Percentiles rank a stretch among this genome's conserved stretches.
Evolutionary conservation across 2,888 invertebrate species (phyloP).

Genomic region (Diplazon laetatorius): DNA sequence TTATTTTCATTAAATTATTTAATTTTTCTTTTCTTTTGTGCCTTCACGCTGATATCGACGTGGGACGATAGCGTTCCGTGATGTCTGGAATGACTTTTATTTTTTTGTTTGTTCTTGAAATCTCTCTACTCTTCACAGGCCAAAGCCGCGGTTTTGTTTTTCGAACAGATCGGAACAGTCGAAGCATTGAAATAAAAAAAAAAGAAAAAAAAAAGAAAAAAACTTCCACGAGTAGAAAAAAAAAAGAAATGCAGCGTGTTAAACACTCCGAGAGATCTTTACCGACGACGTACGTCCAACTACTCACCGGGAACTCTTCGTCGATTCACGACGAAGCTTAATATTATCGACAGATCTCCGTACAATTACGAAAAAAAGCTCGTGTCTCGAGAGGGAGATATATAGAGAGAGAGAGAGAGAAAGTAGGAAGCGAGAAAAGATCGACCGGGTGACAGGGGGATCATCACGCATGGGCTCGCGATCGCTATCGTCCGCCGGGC

Average conservation of each 20-base stretch:
- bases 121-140: slow-evolving; percentile 26
- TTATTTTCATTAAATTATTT: slow-evolving; percentile 59
- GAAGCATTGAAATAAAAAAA: slow-evolving; percentile 34
- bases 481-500: slow-evolving; percentile 51
- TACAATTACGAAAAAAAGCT: slow-evolving; percentile 51
- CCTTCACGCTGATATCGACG: slow-evolving; percentile 54
- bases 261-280: slow-evolving; percentile 32
- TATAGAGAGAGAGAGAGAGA: slow-evolving; percentile 27
- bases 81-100: slow-evolving; percentile 38
- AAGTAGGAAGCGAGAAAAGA: slow-evolving; percentile 50
- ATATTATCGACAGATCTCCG: slow-evolving; percentile 48
- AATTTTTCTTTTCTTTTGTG: slow-evolving; percentile 60
- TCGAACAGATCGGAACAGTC: slow-evolving; percentile 46
- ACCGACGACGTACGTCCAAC: slow-evolving; percentile 32
- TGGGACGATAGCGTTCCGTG: slow-evolving; percentile 60
- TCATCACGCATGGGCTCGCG: slow-evolving; percentile 23
- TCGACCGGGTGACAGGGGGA: slow-evolving; percentile 52
- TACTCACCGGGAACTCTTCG: slow-evolving; percentile 39
- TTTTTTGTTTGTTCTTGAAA: too few species aligned
- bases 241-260: slow-evolving; percentile 41
- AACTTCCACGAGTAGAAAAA: slow-evolving; percentile 11
- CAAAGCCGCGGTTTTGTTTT: slow-evolving; percentile 7
- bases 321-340: slow-evolving; percentile 47
- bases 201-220: slow-evolving; percentile 2
- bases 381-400: slow-evolving; percentile 47